Percentiles rank a stretch among this genome's conserved stretches.
phyloP scores from a whole-genome alignment of 2,888 invertebrate species.

The Vandiemenella viatica region DNA sequence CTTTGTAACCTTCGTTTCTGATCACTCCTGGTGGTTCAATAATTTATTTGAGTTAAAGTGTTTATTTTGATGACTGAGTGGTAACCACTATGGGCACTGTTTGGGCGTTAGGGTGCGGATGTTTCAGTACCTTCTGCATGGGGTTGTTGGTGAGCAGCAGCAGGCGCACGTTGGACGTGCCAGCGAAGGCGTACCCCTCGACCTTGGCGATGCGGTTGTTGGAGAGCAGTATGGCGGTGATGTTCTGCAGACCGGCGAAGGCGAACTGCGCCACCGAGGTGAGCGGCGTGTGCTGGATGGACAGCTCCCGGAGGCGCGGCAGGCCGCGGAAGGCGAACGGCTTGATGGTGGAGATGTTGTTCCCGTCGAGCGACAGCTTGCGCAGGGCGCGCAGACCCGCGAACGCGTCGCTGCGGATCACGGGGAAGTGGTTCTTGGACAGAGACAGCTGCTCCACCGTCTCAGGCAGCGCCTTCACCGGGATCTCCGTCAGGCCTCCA shows the following conservation, averaged over 20 bases:
- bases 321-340: constrained; percentile 73
- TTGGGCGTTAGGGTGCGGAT: too few species aligned
- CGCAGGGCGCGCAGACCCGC: constrained; percentile 62
- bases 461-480: constrained; percentile 54
- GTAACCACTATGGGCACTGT: too few species aligned
- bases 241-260: constrained; percentile 69
- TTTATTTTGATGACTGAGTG: too few species aligned
- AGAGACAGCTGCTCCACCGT: constrained; percentile 73
- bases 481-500: constrained; percentile 65
- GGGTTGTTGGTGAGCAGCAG: constrained; percentile 76
- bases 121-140: constrained; percentile 38
- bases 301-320: constrained; percentile 58
- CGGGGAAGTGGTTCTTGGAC: constrained; percentile 69
- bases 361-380: constrained; percentile 72
- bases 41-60: too few species aligned
- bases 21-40: too few species aligned
- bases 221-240: constrained; percentile 52
- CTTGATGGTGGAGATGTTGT: constrained; percentile 69
- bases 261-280: constrained; percentile 66
- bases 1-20: too few species aligned
- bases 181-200: constrained; percentile 67
- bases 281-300: constrained; percentile 75
- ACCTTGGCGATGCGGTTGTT: constrained; percentile 53
- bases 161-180: constrained; percentile 66
- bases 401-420: constrained; percentile 70